phyloP scores from a whole-genome alignment of 2,888 invertebrate species.

The Caenorhabditis wallacei region DNA sequence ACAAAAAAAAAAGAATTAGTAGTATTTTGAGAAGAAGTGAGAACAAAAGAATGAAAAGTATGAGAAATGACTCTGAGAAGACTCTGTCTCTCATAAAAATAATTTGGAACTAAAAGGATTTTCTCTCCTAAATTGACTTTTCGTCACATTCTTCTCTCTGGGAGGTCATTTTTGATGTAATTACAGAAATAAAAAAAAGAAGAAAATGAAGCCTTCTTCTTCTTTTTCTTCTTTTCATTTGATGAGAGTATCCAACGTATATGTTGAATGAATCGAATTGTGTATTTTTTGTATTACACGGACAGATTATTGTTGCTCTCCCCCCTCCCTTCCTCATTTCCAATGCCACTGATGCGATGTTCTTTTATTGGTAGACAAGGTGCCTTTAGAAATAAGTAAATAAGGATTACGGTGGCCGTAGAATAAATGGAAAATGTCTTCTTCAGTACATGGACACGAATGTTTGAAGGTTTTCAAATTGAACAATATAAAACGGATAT shows the following conservation, averaged over 20 bases:
- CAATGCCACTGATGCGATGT: constrained; percentile 42
- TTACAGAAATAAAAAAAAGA: constrained; percentile 33
- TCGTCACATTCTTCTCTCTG: constrained; percentile 18
- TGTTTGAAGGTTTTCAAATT: background rate
- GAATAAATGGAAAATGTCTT: background rate
- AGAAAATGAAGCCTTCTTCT: constrained; percentile 1
- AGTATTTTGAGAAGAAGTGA: too few species aligned
- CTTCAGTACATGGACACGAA: background rate
- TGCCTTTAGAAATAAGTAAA: constrained; percentile 26
- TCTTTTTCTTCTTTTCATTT: constrained; percentile 17
- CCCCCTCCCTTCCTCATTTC: background rate
- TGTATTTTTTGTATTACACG: constrained; percentile 60
- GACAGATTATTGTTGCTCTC: constrained; percentile 41
- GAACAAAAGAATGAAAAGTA: background rate
- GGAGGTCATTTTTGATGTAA: constrained; percentile 40
- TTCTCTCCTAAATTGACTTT: constrained; percentile 11
- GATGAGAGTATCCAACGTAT: constrained; percentile 27
- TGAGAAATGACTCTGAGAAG: background rate
- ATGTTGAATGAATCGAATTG: constrained; percentile 44
- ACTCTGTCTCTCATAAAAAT: constrained; percentile 23
- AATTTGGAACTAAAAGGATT: constrained; percentile 48
- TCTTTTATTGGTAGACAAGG: constrained; percentile 34
- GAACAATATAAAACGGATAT: too few species aligned
- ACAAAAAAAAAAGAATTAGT: background rate
- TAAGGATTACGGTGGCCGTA: constrained; percentile 27